Base-by-base conservation (phyloP, 2,797 vertebrate genomes). In the Hippopotamyrus pictus region DNA sequence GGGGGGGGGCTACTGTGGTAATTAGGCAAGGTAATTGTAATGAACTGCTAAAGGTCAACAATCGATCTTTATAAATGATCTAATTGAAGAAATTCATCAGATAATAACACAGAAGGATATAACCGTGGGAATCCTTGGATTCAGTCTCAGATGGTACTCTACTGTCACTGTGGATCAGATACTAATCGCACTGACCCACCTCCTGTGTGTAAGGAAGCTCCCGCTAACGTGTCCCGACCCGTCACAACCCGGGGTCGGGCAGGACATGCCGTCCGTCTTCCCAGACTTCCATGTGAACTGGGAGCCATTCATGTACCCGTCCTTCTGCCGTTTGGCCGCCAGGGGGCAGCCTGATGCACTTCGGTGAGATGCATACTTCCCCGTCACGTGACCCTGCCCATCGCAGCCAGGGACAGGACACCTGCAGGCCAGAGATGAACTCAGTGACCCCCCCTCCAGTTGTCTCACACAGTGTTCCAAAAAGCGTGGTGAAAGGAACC, bases 261-360 rank as follows among this genome's bases (percentile, higher is more conserved):
- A 99, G 29, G 98, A 98, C 98, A 99, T 99, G 93, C 98, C 98
- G 94, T 99, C 98, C 4, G 98, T 98, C 95, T 99, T 99, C 92
- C 98, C 98, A 1, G 98, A 98, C 94, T 99, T 99, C 98, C 98
- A 99, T 0, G 98, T 98, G 96, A 99, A 99, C 95, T 99, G 98
- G 89, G 98, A 97, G 88, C 98, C 98, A 5, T 98, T 99, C 88
- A 99, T 95, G 94, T 98, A 99, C 17, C 98, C 98, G 82, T 99
- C 98, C 93, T 99, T 99, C 92, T 99, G 98, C 89, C 98, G 95
- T 94, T 99, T 99, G 93, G 98, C 98, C 17, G 98, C 98, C 89
- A 99, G 95, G 57, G 98, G 98, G 92, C 98, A 99, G 79, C 98
- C 98, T 0, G 98, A 99, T 0, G 98, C 98, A 87, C 98, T 99